Conservation (phyloP, 2,113 vertebrate species). For the Hystrix cristata region DNA sequence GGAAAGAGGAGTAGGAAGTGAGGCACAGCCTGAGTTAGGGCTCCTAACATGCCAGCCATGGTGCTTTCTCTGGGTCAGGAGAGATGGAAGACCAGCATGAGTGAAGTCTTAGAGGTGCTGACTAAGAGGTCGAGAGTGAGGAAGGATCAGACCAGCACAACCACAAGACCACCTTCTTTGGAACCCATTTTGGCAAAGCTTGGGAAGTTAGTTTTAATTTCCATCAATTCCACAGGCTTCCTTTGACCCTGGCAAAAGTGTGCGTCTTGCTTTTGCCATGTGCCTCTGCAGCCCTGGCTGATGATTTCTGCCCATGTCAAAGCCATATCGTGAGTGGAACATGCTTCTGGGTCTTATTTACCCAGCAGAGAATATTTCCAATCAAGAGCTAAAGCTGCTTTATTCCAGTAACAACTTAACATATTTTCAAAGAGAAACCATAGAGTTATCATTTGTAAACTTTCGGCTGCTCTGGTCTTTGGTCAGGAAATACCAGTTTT, state of each 20-base stretch:
- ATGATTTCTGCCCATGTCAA: neutral
- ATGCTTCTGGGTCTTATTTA: slow-evolving; percentile 42
- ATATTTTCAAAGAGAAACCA: slow-evolving; percentile 72
- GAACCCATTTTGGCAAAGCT: neutral
- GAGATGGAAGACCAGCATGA: neutral
- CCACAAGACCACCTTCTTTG: neutral
- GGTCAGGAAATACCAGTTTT: slow-evolving; percentile 84
- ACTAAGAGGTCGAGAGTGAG: neutral
- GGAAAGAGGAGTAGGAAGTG: neutral
- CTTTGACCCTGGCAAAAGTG: neutral
- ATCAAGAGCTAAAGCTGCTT: slow-evolving; percentile 81
- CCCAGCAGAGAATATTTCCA: slow-evolving; percentile 43
- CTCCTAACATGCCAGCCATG: neutral
- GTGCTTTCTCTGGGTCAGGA: neutral
- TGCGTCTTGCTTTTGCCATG: neutral
- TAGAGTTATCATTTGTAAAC: slow-evolving; percentile 82
- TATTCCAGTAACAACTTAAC: slow-evolving; percentile 74
- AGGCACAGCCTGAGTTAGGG: neutral
- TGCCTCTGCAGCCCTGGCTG: neutral
- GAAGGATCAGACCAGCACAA: neutral
- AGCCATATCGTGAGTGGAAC: neutral
- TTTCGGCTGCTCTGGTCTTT: slow-evolving; percentile 79
- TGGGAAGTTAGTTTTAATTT: slow-evolving; percentile 52
- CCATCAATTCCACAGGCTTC: neutral
- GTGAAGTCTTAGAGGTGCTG: neutral